Evolutionary conservation across 2,888 invertebrate genomes (phyloP).

Genomic region (Rosalia funebris): DNA sequence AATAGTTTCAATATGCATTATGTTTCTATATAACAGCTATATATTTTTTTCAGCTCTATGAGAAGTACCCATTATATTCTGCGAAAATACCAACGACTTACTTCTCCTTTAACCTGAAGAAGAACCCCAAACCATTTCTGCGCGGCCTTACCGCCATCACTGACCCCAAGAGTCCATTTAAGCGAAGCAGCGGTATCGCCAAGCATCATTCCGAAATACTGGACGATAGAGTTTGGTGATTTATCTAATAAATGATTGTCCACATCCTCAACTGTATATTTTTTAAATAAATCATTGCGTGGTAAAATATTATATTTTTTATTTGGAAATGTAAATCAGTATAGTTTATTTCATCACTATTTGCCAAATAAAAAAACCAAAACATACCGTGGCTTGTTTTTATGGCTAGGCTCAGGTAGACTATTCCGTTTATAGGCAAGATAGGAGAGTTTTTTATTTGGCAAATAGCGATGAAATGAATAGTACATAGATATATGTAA

Average conservation of each 20-base stretch:
- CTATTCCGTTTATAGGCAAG: too few species aligned
- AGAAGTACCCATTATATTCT: conserved; percentile 41
- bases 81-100: conserved; percentile 37
- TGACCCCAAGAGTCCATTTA: conserved; percentile 35
- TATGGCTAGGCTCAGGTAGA: too few species aligned
- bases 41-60: conserved; percentile 30
- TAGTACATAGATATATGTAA: too few species aligned
- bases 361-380: too few species aligned
- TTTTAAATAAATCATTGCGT: background rate
- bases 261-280: background rate
- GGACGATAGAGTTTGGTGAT: conserved; percentile 25
- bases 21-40: too few species aligned
- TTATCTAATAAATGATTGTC: background rate
- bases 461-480: too few species aligned
- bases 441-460: too few species aligned
- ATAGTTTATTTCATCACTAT: too few species aligned
- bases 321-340: too few species aligned
- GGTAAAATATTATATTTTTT: too few species aligned
- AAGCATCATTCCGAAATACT: conserved; percentile 41
- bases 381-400: too few species aligned
- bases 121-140: conserved; percentile 29
- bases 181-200: conserved; percentile 40
- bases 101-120: conserved; percentile 36
- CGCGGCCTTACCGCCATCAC: conserved; percentile 37
- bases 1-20: too few species aligned